phyloP scores from a whole-genome alignment of 2,113 vertebrate genomes.

The Myiozetetes cayanensis region DNA sequence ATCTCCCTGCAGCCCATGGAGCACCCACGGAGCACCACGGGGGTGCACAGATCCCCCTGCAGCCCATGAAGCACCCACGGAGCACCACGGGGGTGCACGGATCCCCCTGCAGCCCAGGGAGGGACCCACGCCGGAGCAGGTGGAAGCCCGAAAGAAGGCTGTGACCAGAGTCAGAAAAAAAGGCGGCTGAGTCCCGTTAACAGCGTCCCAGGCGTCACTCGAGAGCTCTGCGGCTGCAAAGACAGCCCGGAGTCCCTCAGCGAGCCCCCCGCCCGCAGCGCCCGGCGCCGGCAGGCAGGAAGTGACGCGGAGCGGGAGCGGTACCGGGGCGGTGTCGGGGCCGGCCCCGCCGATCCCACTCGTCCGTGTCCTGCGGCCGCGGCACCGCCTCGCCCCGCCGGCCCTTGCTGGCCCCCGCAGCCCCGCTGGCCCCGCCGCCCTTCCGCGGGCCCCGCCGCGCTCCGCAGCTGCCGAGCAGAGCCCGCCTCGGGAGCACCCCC shows the following conservation, averaged over 20 bases:
- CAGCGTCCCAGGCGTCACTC: neutral
- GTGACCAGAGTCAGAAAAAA: too few relatives aligned
- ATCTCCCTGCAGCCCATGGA: neutral
- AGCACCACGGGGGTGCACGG: neutral
- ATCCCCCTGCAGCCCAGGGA: neutral
- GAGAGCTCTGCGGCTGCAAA: fast-evolving
- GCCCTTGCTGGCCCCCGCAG: too few relatives aligned
- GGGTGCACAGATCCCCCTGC: neutral
- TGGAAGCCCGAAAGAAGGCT: neutral
- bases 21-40: too few relatives aligned
- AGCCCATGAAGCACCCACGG: neutral
- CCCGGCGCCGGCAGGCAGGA: neutral
- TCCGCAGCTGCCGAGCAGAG: fast-evolving
- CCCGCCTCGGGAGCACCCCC: neutral
- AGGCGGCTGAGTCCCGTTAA: too few relatives aligned
- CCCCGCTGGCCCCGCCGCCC: neutral
- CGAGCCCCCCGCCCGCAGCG: neutral
- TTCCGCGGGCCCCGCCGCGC: neutral
- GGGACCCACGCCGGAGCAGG: neutral
- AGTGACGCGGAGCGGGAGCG: neutral
- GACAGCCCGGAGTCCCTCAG: fast-evolving
- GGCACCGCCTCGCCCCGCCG: neutral
- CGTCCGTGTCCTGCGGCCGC: fast-evolving
- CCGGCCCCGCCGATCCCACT: too few relatives aligned
- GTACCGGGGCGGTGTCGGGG: neutral